Evolutionary conservation across 1,140 invertebrate species (phyloP).

Genomic region (Trichoplusia ni): DNA sequence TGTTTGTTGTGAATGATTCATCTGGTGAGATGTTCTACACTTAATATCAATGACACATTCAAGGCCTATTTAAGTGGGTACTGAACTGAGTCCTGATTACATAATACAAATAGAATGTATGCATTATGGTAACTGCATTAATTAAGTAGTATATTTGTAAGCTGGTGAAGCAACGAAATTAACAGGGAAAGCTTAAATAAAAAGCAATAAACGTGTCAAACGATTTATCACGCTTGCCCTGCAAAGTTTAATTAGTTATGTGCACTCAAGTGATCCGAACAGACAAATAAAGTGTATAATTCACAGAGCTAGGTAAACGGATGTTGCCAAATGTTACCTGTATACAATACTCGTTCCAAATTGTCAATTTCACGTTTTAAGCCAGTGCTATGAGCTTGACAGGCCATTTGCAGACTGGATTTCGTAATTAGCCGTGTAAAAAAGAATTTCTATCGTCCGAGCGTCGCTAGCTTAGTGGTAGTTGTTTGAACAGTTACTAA

Average conservation of each 20-base stretch:
- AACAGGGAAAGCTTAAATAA: too few relatives aligned
- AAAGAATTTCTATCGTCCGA: conserved; percentile 12
- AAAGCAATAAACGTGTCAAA: neutral
- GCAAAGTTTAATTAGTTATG: neutral
- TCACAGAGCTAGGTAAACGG: neutral
- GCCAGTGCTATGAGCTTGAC: neutral
- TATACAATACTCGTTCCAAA: neutral
- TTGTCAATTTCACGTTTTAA: too few relatives aligned
- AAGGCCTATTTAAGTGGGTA: too few relatives aligned
- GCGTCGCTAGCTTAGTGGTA: conserved; percentile 12
- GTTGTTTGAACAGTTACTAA: conserved; percentile 32
- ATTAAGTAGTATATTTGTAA: too few relatives aligned
- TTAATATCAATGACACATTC: too few relatives aligned
- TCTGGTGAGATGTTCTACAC: too few relatives aligned
- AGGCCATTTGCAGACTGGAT: neutral
- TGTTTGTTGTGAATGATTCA: too few relatives aligned
- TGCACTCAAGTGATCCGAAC: neutral
- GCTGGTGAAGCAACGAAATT: too few relatives aligned
- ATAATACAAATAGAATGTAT: too few relatives aligned
- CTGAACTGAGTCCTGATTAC: too few relatives aligned
- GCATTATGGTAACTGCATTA: too few relatives aligned
- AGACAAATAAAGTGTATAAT: neutral
- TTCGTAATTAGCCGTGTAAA: conserved; percentile 12
- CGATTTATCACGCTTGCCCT: neutral
- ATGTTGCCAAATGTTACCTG: neutral